Conservation (phyloP, 2,797 vertebrate species). For the Gobio occitaniae region DNA sequence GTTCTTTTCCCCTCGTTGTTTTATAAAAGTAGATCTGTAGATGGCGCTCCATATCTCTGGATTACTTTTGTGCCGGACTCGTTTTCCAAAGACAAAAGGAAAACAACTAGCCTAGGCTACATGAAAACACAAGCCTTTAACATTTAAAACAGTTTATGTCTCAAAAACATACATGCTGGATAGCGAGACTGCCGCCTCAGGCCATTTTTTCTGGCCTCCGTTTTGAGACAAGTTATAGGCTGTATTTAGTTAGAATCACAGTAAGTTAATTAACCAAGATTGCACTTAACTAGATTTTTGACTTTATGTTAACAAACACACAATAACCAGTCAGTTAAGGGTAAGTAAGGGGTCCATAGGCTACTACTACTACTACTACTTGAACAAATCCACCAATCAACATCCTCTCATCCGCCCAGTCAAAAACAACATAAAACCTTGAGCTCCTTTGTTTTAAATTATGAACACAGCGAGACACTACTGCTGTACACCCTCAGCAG, state of each 20-base stretch:
- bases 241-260: neutral
- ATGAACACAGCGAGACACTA: neutral
- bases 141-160: neutral
- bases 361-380: neutral
- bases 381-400: conserved; percentile 3
- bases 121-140: conserved; percentile 1
- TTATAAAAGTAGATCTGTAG: conserved; percentile 6
- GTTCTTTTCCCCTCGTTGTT: neutral
- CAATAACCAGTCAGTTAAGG: neutral
- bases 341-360: neutral
- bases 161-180: neutral
- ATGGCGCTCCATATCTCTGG: conserved; percentile 24
- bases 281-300: neutral
- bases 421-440: conserved; percentile 7
- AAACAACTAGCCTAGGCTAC: neutral
- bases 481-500: conserved; percentile 23
- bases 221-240: too few species aligned
- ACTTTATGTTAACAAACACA: neutral
- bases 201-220: too few species aligned
- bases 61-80: neutral
- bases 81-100: neutral
- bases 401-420: neutral
- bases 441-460: neutral
- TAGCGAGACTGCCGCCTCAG: too few species aligned
- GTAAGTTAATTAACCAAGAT: neutral